Evolutionary conservation across 2,113 vertebrate genomes (phyloP).

Genomic region (Butorides virescens): DNA sequence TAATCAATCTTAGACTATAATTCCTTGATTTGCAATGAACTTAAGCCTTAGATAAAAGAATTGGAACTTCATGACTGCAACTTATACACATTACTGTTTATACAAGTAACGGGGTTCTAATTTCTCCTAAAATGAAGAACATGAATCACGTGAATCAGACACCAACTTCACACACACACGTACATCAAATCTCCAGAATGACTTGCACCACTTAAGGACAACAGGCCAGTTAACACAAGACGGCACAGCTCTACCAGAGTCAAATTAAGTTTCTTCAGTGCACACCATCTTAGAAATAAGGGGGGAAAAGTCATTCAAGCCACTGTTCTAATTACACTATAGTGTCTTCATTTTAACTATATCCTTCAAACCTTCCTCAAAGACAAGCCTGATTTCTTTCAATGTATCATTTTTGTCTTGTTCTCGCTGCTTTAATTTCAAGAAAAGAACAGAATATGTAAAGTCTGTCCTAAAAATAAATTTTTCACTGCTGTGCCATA

Average conservation of each 20-base stretch:
- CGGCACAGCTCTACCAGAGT: background rate
- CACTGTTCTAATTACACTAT: background rate
- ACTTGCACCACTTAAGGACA: background rate
- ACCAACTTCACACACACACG: background rate
- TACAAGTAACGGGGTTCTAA: background rate
- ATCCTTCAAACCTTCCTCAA: background rate
- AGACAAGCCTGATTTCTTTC: background rate
- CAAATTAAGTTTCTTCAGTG: background rate
- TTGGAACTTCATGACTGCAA: background rate
- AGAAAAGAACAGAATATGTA: background rate
- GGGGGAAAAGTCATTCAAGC: background rate
- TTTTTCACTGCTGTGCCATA: background rate
- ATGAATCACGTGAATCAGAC: background rate
- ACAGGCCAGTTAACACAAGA: background rate
- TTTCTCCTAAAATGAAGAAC: background rate
- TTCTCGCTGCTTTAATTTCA: background rate
- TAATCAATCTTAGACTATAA: background rate
- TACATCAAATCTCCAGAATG: background rate
- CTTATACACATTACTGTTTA: background rate
- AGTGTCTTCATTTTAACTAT: background rate
- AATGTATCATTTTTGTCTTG: background rate
- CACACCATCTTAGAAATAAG: background rate
- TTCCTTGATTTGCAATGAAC: background rate
- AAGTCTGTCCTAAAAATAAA: background rate
- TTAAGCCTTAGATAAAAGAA: background rate